A percentile compares a stretch with the other conserved stretches of the same genome.
These are phyloP conservation scores for Goniozus legneri DNA, from an alignment of 1,140 invertebrate species.

Conservation along the genomic window DNA sequence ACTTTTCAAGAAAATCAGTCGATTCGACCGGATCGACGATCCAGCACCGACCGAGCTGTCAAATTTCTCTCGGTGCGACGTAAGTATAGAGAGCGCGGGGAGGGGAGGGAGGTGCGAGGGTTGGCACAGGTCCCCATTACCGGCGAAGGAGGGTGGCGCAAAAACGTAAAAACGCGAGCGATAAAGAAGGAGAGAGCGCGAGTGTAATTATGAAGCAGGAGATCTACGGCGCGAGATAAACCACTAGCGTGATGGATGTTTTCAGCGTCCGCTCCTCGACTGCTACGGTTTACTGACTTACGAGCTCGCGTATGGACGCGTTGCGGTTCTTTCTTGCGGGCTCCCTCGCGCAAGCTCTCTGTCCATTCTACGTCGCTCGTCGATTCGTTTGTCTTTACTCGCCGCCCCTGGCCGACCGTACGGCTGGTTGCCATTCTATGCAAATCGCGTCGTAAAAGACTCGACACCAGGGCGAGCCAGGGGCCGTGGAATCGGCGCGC, in stretches of 20 bases:
- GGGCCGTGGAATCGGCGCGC: too few relatives aligned
- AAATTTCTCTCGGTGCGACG: too few relatives aligned
- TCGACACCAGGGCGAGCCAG: slow-evolving; percentile 42
- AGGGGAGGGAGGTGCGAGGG: too few relatives aligned
- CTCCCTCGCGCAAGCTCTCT: not conserved
- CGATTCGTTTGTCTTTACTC: slow-evolving; percentile 23
- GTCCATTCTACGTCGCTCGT: slow-evolving; percentile 7
- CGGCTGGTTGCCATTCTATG: slow-evolving; percentile 48
- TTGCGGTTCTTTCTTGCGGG: slow-evolving; percentile 16
- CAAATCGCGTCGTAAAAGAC: slow-evolving; percentile 50
- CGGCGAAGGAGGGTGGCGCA: too few relatives aligned
- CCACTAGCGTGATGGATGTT: slow-evolving; percentile 53
- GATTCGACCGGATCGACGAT: too few relatives aligned
- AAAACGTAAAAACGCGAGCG: too few relatives aligned
- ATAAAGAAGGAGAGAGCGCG: slow-evolving; percentile 22
- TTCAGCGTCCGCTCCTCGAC: slow-evolving; percentile 54
- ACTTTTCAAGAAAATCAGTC: too few relatives aligned
- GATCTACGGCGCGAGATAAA: slow-evolving; percentile 51
- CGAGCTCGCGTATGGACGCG: slow-evolving; percentile 31
- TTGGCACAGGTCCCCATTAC: too few relatives aligned
- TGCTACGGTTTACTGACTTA: slow-evolving; percentile 51
- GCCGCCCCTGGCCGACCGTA: slow-evolving; percentile 35
- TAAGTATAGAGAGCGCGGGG: too few relatives aligned
- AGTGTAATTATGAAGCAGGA: slow-evolving; percentile 54
- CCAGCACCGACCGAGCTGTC: too few relatives aligned